Percentiles rank a stretch among this genome's conserved stretches.
Evolutionary conservation across 2,888 invertebrate species (phyloP).

Genomic region (Macropis europaea): DNA sequence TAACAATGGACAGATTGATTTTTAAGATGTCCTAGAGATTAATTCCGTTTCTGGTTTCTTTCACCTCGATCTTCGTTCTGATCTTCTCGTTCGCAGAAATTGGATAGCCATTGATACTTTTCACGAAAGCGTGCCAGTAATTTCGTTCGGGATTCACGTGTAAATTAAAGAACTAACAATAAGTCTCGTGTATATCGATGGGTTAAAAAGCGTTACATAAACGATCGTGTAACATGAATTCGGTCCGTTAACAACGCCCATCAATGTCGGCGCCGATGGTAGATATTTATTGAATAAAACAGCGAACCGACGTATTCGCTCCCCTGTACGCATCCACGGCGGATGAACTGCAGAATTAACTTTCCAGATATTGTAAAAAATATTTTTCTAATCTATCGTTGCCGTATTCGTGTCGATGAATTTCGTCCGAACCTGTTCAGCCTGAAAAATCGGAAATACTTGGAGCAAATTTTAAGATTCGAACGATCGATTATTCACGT

Average conservation of each 20-base stretch:
- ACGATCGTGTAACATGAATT: constrained; percentile 35
- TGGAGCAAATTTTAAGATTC: too few species aligned
- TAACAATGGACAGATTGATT: too few species aligned
- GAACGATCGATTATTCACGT: too few species aligned
- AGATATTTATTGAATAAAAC: constrained; percentile 50
- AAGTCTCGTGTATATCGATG: constrained; percentile 20
- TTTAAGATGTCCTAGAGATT: too few species aligned
- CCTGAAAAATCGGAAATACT: too few species aligned
- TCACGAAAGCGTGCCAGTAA: constrained; percentile 17
- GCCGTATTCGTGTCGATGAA: too few species aligned
- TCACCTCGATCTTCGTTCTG: not conserved
- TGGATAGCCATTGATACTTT: constrained; percentile 10
- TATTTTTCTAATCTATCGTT: not conserved
- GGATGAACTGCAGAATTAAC: constrained; percentile 19
- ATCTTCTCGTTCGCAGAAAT: not conserved
- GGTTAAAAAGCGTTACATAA: constrained; percentile 40
- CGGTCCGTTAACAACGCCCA: constrained; percentile 31
- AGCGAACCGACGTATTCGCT: constrained; percentile 22
- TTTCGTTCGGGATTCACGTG: constrained; percentile 17
- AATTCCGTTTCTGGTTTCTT: constrained; percentile 8
- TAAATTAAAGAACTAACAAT: constrained; percentile 37
- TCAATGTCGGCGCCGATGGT: constrained; percentile 31
- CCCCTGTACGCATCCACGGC: constrained; percentile 4
- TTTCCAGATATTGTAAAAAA: not conserved
- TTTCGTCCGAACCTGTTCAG: too few species aligned